phyloP scores from a whole-genome alignment of 2,888 invertebrate genomes.

The Microplitis manilae region DNA sequence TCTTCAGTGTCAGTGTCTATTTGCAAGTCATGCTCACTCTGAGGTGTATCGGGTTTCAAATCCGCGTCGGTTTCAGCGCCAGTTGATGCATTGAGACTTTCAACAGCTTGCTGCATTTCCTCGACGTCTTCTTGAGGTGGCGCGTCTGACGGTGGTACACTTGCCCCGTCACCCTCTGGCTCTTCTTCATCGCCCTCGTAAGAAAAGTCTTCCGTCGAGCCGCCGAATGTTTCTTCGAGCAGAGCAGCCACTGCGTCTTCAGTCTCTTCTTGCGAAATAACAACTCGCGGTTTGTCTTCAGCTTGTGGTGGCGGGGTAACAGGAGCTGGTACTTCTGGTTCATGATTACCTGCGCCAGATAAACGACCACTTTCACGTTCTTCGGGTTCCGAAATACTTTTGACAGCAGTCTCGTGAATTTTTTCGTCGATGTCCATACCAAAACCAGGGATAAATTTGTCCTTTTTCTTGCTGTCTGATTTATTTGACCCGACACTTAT shows the following conservation, averaged over 20 bases:
- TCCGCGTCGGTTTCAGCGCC: conserved; percentile 61
- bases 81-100: conserved; percentile 81
- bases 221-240: conserved; percentile 88
- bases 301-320: conserved; percentile 75
- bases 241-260: conserved; percentile 93
- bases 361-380: conserved; percentile 64
- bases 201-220: conserved; percentile 71
- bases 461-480: conserved; percentile 73
- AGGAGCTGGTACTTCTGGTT: conserved; percentile 67
- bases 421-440: conserved; percentile 79
- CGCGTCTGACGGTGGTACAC: conserved; percentile 73
- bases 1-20: conserved; percentile 92
- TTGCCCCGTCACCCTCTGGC: conserved; percentile 62
- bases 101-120: conserved; percentile 88
- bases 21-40: conserved; percentile 86
- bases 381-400: conserved; percentile 80
- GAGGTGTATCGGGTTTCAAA: conserved; percentile 87
- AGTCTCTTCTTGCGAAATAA: conserved; percentile 93
- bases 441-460: conserved; percentile 80
- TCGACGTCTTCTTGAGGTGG: conserved; percentile 83
- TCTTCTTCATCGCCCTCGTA: conserved; percentile 73
- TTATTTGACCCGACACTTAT: conserved; percentile 51
- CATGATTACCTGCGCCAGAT: conserved; percentile 59
- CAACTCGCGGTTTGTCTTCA: conserved; percentile 85
- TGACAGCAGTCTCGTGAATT: conserved; percentile 85